Evolutionary conservation across 2,888 invertebrate genomes (phyloP), one percentile per base, ranked within the genome.

Genomic region (Terebella lapidaria): DNA sequence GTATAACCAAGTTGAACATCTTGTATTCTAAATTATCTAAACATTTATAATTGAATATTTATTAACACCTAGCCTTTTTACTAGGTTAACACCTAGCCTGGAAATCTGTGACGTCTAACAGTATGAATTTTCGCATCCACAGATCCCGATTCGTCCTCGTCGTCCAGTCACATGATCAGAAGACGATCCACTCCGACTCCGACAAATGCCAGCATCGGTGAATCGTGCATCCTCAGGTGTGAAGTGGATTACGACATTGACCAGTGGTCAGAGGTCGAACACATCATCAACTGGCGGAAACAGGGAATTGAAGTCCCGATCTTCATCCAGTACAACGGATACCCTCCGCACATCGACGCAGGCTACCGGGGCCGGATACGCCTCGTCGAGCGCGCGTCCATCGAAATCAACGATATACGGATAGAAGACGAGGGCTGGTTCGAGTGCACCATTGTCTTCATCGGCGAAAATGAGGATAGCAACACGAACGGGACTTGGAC

Each of bases 241-340:
- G 92, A 92, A 85, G 92, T 95, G 84, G 92, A 93, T 85, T 94
- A 94, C 85, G 92, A 93, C 82, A 91, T 91, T 84, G 91, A 92
- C 84, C 89, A 91, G 84, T 91, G 92, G 81, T 42, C 35, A 22
- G n/a, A n/a, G n/a, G 92, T 93, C 85, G 92, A 94, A 84, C 94
- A 94, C 86, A 93, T 95, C 85, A 89, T 95, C 84, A 93, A 94
- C 87, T 96, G 95, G 95, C 92, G 92, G 88, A 95, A 94, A 89
- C 92, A 94, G 91, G 93, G 92, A 81, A 89, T 92, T 85, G 92
- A 93, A 85, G 90, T 92, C 83, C 94, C 94, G 74, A 93, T 95
- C 83, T 94, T 94, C 86, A 93, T 94, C 84, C 94, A 94, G 91
- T 95, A 94, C 87, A 93, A 94, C 85, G 92, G 92, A 81, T 95